Conservation (phyloP, 2,797 vertebrate genomes). For the Acanthurus leucopareius region DNA sequence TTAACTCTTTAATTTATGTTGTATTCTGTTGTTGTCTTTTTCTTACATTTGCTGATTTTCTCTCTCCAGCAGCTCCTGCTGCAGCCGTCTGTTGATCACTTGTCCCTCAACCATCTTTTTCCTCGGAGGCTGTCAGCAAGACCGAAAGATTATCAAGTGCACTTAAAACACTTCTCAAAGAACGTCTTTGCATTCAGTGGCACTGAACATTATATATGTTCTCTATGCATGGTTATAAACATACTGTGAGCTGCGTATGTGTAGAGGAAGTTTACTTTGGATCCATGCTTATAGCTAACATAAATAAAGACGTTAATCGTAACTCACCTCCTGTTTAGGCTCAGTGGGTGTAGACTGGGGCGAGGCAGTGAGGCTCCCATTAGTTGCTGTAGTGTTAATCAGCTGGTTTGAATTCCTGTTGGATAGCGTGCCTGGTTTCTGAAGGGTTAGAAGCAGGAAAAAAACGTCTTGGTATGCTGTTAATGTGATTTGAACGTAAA, state of each 20-base stretch:
- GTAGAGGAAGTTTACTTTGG: background rate
- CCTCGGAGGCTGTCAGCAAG: conserved; percentile 77
- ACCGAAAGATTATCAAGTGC: background rate
- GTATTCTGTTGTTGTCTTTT: background rate
- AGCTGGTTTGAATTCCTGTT: conserved; percentile 86
- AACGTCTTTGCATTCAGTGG: too few relatives aligned
- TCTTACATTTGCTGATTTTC: conserved; percentile 92
- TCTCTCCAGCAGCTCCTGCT: conserved; percentile 91
- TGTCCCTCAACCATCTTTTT: conserved; percentile 87
- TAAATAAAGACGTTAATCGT: background rate
- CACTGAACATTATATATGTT: background rate
- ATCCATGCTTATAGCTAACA: background rate
- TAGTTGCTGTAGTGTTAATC: conserved; percentile 87
- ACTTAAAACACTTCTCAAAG: background rate
- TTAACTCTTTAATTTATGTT: background rate
- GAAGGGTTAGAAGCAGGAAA: background rate
- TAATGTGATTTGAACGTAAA: too few relatives aligned
- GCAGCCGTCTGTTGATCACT: conserved; percentile 91
- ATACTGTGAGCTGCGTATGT: background rate
- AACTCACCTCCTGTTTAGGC: conserved; percentile 68
- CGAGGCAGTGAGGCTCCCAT: conserved; percentile 78
- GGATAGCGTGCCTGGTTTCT: conserved; percentile 80
- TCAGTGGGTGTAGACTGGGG: conserved; percentile 77
- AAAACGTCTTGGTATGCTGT: too few relatives aligned
- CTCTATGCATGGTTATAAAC: background rate